These are phyloP conservation scores for Boulengeromyrus knoepffleri DNA, from an alignment of 2,113 vertebrate species.

Conservation along the genomic window DNA sequence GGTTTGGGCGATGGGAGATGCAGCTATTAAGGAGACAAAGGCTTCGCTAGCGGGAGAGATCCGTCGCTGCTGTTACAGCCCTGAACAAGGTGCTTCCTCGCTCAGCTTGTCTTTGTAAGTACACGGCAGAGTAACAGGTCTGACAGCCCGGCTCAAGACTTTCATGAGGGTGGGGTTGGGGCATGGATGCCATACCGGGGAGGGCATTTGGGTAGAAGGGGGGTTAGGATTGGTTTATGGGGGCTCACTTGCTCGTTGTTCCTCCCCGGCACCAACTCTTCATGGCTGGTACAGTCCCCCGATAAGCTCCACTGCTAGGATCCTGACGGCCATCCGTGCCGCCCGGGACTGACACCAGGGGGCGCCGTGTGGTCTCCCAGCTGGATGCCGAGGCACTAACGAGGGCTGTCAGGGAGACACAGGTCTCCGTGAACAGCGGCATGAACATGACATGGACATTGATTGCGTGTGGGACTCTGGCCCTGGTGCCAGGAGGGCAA, in stretches of 20 bases:
- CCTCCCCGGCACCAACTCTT: neutral
- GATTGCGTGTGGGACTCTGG: constrained; percentile 21
- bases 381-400: constrained; percentile 65
- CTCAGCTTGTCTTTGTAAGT: neutral
- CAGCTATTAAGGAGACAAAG: neutral
- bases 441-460: constrained; percentile 53
- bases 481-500: neutral
- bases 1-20: neutral
- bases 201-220: neutral
- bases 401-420: constrained; percentile 63
- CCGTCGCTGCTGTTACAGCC: neutral
- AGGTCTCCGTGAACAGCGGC: constrained; percentile 59
- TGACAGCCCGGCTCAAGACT: neutral
- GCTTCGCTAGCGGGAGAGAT: neutral
- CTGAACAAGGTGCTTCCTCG: neutral
- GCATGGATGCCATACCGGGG: neutral
- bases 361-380: constrained; percentile 61
- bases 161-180: neutral
- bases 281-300: neutral
- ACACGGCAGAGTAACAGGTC: neutral
- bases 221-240: neutral
- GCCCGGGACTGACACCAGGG: constrained; percentile 55
- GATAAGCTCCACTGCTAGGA: neutral
- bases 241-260: neutral
- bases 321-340: constrained; percentile 20